phyloP scores from a whole-genome alignment of 2,797 vertebrate species.

The Synaphobranchus kaupii region DNA sequence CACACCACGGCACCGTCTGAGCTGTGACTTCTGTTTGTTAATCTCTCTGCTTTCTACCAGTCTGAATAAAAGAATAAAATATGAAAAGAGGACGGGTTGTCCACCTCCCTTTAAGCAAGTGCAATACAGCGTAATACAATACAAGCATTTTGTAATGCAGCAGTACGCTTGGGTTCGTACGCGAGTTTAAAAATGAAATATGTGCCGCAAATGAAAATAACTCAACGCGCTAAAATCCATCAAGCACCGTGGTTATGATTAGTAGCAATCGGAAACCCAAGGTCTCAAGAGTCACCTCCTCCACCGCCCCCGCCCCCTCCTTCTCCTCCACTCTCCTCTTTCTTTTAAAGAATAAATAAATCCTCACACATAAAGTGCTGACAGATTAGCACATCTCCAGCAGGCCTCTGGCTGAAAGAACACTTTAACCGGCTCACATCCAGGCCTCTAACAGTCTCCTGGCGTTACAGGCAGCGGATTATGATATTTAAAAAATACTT shows the following conservation, averaged over 20 bases:
- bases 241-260: neutral
- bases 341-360: slow-evolving; percentile 20
- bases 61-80: neutral
- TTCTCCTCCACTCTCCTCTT: neutral
- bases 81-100: too few relatives aligned
- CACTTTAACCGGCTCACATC: neutral
- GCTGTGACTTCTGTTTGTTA: neutral
- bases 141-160: neutral
- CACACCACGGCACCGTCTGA: too few relatives aligned
- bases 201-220: neutral
- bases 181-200: neutral
- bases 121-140: neutral
- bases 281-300: neutral
- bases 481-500: neutral
- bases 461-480: neutral
- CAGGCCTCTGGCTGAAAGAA: neutral
- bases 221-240: neutral
- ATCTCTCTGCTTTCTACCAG: neutral
- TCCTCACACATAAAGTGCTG: neutral
- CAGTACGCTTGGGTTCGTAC: neutral
- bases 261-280: neutral
- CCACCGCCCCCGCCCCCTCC: too few relatives aligned
- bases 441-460: neutral
- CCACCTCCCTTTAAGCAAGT: neutral
- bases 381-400: slow-evolving; percentile 17